phyloP scores from a whole-genome alignment of 2,888 invertebrate genomes.

The Cyaniris semiargus region DNA sequence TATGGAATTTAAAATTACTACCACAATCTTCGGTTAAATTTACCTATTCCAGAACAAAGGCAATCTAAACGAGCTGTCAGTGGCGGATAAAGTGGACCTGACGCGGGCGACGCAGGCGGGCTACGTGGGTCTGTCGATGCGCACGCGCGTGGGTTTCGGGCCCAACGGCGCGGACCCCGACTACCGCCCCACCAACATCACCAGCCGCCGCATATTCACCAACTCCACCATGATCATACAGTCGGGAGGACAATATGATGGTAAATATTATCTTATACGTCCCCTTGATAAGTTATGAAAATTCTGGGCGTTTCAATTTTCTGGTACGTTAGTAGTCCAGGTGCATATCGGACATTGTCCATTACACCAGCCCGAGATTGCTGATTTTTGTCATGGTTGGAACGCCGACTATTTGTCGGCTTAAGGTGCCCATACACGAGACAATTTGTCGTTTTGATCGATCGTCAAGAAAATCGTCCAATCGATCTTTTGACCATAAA shows the following conservation, averaged over 20 bases:
- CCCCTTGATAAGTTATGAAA: too few relatives aligned
- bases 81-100: constrained; percentile 85
- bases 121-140: constrained; percentile 88
- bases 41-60: constrained; percentile 58
- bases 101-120: constrained; percentile 87
- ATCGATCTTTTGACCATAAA: too few relatives aligned
- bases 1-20: background rate
- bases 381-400: too few relatives aligned
- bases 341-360: too few relatives aligned
- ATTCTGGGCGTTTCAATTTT: background rate
- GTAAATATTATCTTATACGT: constrained; percentile 55
- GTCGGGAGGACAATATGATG: constrained; percentile 96
- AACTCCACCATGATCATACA: constrained; percentile 93
- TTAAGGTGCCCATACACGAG: too few relatives aligned
- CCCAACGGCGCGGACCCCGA: constrained; percentile 93
- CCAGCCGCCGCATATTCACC: constrained; percentile 84
- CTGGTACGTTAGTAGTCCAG: too few relatives aligned
- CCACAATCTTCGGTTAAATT: background rate
- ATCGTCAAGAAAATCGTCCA: too few relatives aligned
- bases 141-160: constrained; percentile 93
- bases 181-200: constrained; percentile 86
- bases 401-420: too few relatives aligned
- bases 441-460: too few relatives aligned
- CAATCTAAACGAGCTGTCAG: constrained; percentile 85
- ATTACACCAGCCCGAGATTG: too few relatives aligned